A percentile compares a stretch with the other conserved stretches of the same genome.
These are phyloP conservation scores for Ceyx erithaca DNA, from an alignment of 2,797 vertebrate species.

Conservation along the genomic window DNA sequence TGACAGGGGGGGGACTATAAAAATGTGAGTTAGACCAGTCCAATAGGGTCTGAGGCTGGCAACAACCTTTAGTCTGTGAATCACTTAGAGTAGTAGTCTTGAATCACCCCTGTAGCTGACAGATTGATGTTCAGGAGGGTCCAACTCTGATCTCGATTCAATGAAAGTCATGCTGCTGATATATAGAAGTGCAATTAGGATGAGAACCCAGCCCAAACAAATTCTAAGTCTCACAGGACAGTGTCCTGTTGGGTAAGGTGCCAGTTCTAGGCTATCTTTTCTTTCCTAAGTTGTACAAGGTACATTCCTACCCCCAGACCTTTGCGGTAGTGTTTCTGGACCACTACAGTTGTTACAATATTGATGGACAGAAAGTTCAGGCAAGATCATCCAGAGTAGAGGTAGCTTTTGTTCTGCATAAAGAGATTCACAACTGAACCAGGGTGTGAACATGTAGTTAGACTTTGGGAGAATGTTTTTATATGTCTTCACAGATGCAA, in stretches of 20 bases:
- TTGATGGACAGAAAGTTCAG: not conserved
- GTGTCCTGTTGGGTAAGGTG: not conserved
- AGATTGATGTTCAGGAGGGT: not conserved
- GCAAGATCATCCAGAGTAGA: not conserved
- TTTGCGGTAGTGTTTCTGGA: not conserved
- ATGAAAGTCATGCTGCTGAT: not conserved
- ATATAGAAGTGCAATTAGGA: not conserved
- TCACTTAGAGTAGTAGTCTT: not conserved
- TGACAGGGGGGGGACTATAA: not conserved
- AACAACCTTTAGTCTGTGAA: slow-evolving; percentile 19
- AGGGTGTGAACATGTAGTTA: not conserved
- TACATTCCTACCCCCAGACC: not conserved
- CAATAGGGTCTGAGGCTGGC: not conserved
- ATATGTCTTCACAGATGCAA: not conserved
- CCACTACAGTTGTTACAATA: not conserved
- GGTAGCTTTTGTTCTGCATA: not conserved
- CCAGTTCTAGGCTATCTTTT: not conserved
- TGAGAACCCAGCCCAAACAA: not conserved
- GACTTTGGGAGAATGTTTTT: not conserved
- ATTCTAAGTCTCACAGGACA: not conserved
- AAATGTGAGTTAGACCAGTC: not conserved
- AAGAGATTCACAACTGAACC: not conserved
- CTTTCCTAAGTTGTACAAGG: not conserved
- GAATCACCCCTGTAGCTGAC: not conserved
- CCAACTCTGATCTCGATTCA: not conserved